Base-by-base conservation (phyloP, 2,888 invertebrate genomes). In the Harpalus rubripes region DNA sequence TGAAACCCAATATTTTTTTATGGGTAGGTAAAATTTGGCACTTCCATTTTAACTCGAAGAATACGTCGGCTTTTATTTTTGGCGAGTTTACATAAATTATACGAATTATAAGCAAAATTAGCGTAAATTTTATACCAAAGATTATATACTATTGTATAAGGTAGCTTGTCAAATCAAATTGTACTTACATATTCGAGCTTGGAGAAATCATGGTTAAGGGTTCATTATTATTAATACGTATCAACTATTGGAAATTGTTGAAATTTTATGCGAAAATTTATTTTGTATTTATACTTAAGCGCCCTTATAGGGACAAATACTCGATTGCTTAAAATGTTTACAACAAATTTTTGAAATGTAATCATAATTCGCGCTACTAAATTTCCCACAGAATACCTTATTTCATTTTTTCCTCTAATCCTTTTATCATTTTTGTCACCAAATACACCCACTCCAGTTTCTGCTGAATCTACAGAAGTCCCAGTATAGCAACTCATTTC, bases 81-180 rank as follows among this genome's bases (percentile, higher is more conserved):
- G 68, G 39, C 68, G 68, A 68, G 68, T 68, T 68, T 68, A 68
- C 68, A 68, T 68, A 68, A 68, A 68, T 68, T 68, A 68, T 68
- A 68, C 68, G 68, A 68, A 68, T 68, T 68, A 68, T 68, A 68
- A 68, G 68, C 68, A 26, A 68, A 68, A 68, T 68, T 68, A 68
- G 68, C 39, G 7, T 68, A 32, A 68, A 26, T 68, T 68, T 68
- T 68, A 68, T 68, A 68, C 59, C 32, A 68, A 68, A 68, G 22
- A 68, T 39, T 39, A 39, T 52, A 68, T 68, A 68, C 39, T 68
- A 68, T 32, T 68, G 68, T 68, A 52, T 52, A 68, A 68, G 68
- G 59, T 68, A 68, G 68, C 68, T 68, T 68, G 32, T 10, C 39
- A 63, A 32, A 32, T 8, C 22, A 59, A 63, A 63, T 26, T 63